Evolutionary conservation across 2,113 vertebrate genomes (phyloP).

Genomic region (Callipepla californica): DNA sequence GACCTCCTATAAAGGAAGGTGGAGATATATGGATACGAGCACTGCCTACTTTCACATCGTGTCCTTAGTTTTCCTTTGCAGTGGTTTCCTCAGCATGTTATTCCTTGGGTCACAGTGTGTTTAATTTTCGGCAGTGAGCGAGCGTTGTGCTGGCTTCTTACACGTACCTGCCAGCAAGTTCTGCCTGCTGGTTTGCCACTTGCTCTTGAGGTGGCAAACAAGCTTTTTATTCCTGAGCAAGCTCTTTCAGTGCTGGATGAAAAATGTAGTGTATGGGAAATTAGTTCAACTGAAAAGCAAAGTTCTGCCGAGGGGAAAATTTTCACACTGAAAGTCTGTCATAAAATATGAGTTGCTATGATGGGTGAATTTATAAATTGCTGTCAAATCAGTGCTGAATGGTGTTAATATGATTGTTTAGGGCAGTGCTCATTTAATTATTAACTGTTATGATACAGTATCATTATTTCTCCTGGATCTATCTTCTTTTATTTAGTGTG

Average conservation of each 20-base stretch:
- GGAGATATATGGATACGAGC: not conserved
- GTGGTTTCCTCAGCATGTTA: accelerated
- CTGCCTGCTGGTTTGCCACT: not conserved
- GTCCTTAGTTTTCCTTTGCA: not conserved
- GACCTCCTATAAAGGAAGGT: not conserved
- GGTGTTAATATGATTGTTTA: slow-evolving; percentile 18
- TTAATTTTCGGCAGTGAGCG: not conserved
- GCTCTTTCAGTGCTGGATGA: not conserved
- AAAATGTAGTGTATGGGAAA: not conserved
- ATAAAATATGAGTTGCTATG: not conserved
- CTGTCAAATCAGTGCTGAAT: not conserved
- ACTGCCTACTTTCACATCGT: not conserved
- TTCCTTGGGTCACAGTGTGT: not conserved
- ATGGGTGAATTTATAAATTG: slow-evolving; percentile 41
- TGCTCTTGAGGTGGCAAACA: not conserved
- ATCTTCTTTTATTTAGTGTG: not conserved
- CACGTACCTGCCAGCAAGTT: not conserved
- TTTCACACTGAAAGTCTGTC: slow-evolving; percentile 19
- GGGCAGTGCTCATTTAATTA: slow-evolving; percentile 17
- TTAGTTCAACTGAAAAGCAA: not conserved
- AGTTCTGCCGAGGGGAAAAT: slow-evolving; percentile 24
- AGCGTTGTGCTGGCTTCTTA: not conserved
- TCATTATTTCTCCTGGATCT: not conserved
- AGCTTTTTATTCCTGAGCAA: not conserved
- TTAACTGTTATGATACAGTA: slow-evolving; percentile 1